These are phyloP conservation scores for Peromyscus melanophrys DNA, from an alignment of 2,797 vertebrate species.

Conservation along the genomic window DNA sequence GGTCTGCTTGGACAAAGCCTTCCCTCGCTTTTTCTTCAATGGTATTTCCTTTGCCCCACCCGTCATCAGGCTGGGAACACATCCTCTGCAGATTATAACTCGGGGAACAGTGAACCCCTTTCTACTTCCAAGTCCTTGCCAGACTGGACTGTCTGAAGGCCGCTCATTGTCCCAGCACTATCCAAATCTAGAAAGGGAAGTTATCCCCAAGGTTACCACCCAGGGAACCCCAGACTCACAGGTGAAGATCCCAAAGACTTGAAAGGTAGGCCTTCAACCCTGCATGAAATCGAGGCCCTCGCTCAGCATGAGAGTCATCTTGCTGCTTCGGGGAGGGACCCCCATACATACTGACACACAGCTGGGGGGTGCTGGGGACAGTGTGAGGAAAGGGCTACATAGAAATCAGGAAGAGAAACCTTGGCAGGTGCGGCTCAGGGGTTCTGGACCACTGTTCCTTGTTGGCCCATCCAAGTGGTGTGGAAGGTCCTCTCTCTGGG, in stretches of 20 bases:
- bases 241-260: neutral
- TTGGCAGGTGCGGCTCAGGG: neutral
- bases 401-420: neutral
- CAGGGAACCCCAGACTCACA: neutral
- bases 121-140: neutral
- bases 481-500: neutral
- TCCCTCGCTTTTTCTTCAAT: neutral
- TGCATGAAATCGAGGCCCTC: neutral
- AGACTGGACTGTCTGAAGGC: neutral
- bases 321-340: too few relatives aligned
- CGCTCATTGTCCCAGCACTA: too few relatives aligned
- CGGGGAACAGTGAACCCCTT: accelerated
- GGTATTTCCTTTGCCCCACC: neutral
- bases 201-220: too few relatives aligned
- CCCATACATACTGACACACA: neutral
- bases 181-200: neutral
- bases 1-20: neutral
- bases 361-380: too few relatives aligned
- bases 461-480: accelerated
- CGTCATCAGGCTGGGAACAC: neutral
- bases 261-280: neutral
- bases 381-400: accelerated
- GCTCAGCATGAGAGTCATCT: accelerated
- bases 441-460: neutral
- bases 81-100: too few relatives aligned